These are phyloP conservation scores for Margarornis squamiger DNA, from an alignment of 2,797 vertebrate genomes.

Conservation along the genomic window DNA sequence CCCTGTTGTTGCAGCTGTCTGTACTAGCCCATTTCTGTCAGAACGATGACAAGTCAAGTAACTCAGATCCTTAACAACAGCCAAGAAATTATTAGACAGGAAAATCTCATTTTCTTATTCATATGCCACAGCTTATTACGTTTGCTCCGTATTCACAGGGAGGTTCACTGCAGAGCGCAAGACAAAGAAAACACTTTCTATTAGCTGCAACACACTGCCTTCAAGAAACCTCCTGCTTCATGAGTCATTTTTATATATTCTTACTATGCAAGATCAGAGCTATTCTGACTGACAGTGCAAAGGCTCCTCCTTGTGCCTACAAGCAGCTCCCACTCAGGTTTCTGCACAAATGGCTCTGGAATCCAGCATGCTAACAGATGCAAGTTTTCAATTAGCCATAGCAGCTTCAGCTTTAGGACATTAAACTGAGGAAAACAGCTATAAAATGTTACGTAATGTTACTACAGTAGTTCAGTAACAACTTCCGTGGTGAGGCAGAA, in stretches of 20 bases:
- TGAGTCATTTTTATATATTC: neutral
- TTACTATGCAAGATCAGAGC: neutral
- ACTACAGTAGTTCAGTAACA: neutral
- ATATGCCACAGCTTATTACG: neutral
- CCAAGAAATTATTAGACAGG: neutral
- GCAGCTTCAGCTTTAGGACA: neutral
- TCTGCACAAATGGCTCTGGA: neutral
- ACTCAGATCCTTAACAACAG: neutral
- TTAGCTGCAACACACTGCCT: neutral
- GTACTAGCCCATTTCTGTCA: neutral
- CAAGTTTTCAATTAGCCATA: neutral
- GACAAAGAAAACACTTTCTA: neutral
- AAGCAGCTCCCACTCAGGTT: neutral
- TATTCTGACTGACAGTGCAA: neutral
- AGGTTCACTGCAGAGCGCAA: neutral
- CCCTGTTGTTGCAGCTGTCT: neutral
- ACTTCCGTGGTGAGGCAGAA: neutral
- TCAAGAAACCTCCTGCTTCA: neutral
- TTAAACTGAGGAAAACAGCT: neutral
- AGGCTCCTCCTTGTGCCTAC: neutral
- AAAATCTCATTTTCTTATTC: neutral
- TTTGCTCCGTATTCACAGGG: neutral
- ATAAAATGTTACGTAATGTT: neutral
- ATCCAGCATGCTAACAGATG: neutral
- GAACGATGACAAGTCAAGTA: neutral